phyloP scores from a whole-genome alignment of 2,113 vertebrate genomes.

The Brachirus orientalis region DNA sequence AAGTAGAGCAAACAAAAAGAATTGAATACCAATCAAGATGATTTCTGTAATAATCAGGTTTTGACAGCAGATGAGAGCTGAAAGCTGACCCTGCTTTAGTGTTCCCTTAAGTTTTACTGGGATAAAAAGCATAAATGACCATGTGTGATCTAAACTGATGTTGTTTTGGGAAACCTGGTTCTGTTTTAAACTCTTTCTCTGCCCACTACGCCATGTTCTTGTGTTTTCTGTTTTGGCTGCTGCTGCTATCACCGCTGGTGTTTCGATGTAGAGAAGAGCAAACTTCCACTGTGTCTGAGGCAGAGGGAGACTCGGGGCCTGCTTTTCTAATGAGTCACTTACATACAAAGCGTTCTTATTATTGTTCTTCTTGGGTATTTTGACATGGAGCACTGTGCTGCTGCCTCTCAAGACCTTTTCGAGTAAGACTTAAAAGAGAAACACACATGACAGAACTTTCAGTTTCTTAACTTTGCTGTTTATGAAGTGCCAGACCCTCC shows the following conservation, averaged over 20 bases:
- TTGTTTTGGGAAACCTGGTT: slow-evolving; percentile 70
- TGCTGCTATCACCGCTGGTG: slow-evolving; percentile 69
- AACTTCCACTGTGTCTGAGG: slow-evolving; percentile 68
- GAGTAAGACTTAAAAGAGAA: slow-evolving; percentile 13
- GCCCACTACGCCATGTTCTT: slow-evolving; percentile 74
- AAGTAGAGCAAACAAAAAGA: slow-evolving; percentile 27
- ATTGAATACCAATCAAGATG: slow-evolving; percentile 21
- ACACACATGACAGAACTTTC: slow-evolving; percentile 44
- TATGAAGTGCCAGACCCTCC: slow-evolving; percentile 79
- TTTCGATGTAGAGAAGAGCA: slow-evolving; percentile 62
- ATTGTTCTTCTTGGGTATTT: slow-evolving; percentile 50
- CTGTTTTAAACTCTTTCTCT: slow-evolving; percentile 68
- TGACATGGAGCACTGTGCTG: slow-evolving; percentile 43
- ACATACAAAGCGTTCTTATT: slow-evolving; percentile 47
- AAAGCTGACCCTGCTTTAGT: too few relatives aligned
- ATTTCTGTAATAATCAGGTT: slow-evolving; percentile 40
- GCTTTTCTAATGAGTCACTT: slow-evolving; percentile 46
- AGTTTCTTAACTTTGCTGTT: slow-evolving; percentile 68
- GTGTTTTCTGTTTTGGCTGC: slow-evolving; percentile 68
- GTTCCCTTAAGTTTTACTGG: background rate
- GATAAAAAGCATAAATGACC: too few relatives aligned
- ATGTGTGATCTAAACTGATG: slow-evolving; percentile 9
- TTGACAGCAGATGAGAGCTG: slow-evolving; percentile 10
- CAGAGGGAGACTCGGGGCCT: slow-evolving; percentile 55
- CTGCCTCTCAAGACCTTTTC: slow-evolving; percentile 55